phyloP scores from a whole-genome alignment of 2,888 invertebrate genomes.

The Poecilus cupreus region DNA sequence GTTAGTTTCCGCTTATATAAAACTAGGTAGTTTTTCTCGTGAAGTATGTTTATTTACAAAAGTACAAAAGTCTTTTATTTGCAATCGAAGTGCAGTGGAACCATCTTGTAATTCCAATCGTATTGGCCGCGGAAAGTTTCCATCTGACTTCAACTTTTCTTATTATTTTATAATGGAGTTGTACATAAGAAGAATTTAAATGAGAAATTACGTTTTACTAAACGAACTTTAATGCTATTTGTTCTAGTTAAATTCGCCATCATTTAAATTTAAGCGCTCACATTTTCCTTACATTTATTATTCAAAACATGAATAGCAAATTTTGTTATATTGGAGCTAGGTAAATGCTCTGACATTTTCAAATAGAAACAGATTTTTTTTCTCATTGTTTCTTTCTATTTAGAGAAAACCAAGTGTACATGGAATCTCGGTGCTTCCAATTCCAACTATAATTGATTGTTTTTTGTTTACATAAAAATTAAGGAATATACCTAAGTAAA shows the following conservation, averaged over 20 bases:
- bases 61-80: neutral
- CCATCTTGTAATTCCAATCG: slow-evolving; percentile 22
- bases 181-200: slow-evolving; percentile 25
- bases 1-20: neutral
- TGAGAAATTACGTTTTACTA: neutral
- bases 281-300: neutral
- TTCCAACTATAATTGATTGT: too few relatives aligned
- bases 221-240: neutral
- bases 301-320: neutral
- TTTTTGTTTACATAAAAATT: too few relatives aligned
- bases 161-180: slow-evolving; percentile 25
- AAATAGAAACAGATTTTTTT: neutral
- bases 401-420: too few relatives aligned
- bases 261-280: neutral
- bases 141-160: slow-evolving; percentile 22
- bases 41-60: slow-evolving; percentile 21
- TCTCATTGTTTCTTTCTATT: neutral
- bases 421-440: too few relatives aligned
- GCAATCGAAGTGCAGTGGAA: neutral
- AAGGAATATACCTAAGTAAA: too few relatives aligned
- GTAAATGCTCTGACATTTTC: neutral
- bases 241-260: neutral
- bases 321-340: neutral
- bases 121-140: neutral
- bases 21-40: neutral